phyloP scores from a whole-genome alignment of 2,797 vertebrate genomes.

The Oreonectes daqikongensis region DNA sequence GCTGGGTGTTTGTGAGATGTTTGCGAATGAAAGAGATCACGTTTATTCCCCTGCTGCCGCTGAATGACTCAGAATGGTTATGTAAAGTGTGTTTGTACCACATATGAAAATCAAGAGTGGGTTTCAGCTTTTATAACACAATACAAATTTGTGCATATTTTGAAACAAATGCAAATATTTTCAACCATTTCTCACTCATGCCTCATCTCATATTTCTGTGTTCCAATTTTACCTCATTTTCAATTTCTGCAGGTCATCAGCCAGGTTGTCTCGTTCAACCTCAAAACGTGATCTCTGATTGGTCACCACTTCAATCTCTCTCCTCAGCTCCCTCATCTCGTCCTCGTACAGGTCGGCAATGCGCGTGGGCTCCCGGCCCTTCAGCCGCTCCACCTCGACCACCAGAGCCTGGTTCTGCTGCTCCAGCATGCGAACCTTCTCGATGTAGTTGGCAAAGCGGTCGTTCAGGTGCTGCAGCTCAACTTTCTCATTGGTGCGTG shows the following conservation, averaged over 20 bases:
- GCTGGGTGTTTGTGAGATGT: background rate
- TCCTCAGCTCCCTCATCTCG: constrained; percentile 88
- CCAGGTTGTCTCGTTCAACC: constrained; percentile 90
- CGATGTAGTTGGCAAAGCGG: constrained; percentile 87
- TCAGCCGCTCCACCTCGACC: constrained; percentile 87
- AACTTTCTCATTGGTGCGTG: constrained; percentile 93
- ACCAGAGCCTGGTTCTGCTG: constrained; percentile 86
- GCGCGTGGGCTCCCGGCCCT: constrained; percentile 86
- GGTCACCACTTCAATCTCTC: constrained; percentile 88
- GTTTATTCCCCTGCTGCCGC: background rate
- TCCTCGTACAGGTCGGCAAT: constrained; percentile 91
- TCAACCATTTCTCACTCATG: background rate
- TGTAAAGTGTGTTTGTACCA: constrained; percentile 35
- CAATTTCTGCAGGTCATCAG: constrained; percentile 88
- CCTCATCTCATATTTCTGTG: background rate
- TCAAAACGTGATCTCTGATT: constrained; percentile 87
- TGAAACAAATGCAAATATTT: background rate
- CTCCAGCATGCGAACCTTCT: constrained; percentile 87
- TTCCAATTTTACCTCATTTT: constrained; percentile 83
- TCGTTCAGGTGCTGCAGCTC: constrained; percentile 94
- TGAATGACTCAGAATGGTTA: constrained; percentile 10
- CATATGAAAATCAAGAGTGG: constrained; percentile 55
- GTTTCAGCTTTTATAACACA: background rate
- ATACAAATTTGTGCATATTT: background rate
- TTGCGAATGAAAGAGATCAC: constrained; percentile 53